phyloP scores from a whole-genome alignment of 2,113 vertebrate species.

The Nicator chloris region DNA sequence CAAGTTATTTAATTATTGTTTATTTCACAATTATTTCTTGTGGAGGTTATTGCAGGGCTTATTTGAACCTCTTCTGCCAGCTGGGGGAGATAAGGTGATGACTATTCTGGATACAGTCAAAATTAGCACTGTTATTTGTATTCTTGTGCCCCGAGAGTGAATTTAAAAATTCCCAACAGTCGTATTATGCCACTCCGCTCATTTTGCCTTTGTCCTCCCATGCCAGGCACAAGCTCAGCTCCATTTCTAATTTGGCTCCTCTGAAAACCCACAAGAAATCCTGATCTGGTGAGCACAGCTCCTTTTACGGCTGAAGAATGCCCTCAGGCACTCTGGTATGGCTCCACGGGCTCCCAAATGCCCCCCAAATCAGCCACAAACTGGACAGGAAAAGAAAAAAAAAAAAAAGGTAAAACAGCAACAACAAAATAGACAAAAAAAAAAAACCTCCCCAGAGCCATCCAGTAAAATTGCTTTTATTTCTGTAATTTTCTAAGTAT shows the following conservation, averaged over 20 bases:
- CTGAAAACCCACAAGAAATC: conserved; percentile 58
- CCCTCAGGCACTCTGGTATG: background rate
- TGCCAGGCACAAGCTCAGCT: conserved; percentile 46
- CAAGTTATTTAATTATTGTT: conserved; percentile 4
- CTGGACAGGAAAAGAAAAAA: background rate
- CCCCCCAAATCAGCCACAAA: background rate
- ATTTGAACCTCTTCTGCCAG: background rate
- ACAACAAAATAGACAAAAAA: background rate
- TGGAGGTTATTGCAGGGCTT: background rate
- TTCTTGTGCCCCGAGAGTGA: background rate
- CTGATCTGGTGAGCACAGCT: conserved; percentile 52
- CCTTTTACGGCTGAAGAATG: conserved; percentile 65
- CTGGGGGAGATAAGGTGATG: conserved; percentile 12
- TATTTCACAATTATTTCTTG: background rate
- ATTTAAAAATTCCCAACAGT: conserved; percentile 33
- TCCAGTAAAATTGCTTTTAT: conserved; percentile 66
- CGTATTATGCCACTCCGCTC: conserved; percentile 10
- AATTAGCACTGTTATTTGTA: conserved; percentile 51
- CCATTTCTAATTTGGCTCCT: conserved; percentile 60
- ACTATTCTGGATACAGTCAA: conserved; percentile 34
- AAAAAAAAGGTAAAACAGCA: background rate
- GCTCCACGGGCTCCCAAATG: conserved; percentile 1
- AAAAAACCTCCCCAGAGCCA: background rate
- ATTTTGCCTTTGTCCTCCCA: conserved; percentile 16
- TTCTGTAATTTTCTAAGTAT: conserved; percentile 59